Evolutionary conservation across 2,888 invertebrate genomes (phyloP).

Genomic region (Seira sanloemensis): DNA sequence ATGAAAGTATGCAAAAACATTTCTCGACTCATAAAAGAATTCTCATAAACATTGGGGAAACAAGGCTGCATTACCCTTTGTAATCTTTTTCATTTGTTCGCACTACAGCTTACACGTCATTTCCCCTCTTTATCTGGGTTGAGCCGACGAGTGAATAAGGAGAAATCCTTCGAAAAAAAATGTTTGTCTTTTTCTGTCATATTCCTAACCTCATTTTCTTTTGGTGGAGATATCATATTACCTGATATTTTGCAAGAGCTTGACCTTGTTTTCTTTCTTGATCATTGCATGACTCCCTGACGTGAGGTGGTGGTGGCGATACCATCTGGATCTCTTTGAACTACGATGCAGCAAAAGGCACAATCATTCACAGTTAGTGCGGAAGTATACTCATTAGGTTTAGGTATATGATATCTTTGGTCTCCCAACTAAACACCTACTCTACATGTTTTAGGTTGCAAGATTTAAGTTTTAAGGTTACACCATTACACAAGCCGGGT

Average conservation of each 20-base stretch:
- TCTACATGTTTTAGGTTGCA: too few species aligned
- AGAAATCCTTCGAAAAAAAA: neutral
- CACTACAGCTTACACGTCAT: slow-evolving; percentile 12
- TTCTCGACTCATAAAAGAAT: too few species aligned
- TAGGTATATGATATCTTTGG: too few species aligned
- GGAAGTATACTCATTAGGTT: neutral
- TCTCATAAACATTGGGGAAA: neutral
- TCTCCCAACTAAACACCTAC: too few species aligned
- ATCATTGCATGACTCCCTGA: slow-evolving; percentile 14
- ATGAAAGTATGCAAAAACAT: slow-evolving; percentile 31
- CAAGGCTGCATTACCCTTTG: neutral
- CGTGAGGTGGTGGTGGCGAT: neutral
- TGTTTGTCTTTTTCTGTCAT: neutral
- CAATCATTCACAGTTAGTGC: neutral
- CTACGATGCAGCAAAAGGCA: slow-evolving; percentile 2
- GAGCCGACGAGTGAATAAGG: neutral
- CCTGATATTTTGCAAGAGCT: slow-evolving; percentile 21
- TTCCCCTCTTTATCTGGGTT: neutral
- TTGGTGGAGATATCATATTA: neutral
- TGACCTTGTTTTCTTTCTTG: slow-evolving; percentile 47
- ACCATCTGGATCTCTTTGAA: neutral
- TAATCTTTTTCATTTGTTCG: slow-evolving; percentile 19
- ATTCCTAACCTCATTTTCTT: slow-evolving; percentile 34
- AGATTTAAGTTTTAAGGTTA: too few species aligned
- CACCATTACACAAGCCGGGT: too few species aligned